Percentiles rank a stretch among this genome's conserved stretches.
Evolutionary conservation across 1,140 invertebrate species (phyloP).

Genomic region (Matsumurasca onukii): DNA sequence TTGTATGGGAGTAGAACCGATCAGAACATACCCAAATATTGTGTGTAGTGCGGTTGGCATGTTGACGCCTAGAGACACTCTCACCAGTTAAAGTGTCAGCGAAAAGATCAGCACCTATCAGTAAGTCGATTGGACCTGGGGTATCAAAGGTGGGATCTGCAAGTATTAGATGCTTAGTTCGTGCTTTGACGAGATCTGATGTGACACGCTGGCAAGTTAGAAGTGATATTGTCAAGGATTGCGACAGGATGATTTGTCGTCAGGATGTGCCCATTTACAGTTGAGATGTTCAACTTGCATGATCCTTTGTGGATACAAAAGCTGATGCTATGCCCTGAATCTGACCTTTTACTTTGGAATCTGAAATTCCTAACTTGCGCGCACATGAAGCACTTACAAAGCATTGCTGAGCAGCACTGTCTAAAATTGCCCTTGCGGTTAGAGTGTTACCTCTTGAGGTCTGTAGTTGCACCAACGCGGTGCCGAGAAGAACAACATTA

Average conservation of each 20-base stretch:
- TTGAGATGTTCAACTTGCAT: background rate
- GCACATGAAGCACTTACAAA: too few species aligned
- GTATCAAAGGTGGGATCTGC: constrained; percentile 1
- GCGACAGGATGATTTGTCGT: background rate
- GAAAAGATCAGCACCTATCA: background rate
- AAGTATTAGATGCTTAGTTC: background rate
- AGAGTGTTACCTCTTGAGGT: too few species aligned
- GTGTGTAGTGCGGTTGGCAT: background rate
- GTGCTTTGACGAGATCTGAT: background rate
- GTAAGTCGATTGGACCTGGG: background rate
- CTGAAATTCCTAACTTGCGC: too few species aligned
- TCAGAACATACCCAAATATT: background rate
- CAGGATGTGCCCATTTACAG: background rate
- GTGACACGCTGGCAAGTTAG: background rate
- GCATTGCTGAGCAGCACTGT: too few species aligned
- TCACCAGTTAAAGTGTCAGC: background rate
- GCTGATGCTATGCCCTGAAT: too few species aligned
- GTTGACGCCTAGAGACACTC: background rate
- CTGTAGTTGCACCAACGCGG: too few species aligned
- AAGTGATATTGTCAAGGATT: background rate
- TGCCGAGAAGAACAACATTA: too few species aligned
- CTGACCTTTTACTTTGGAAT: too few species aligned
- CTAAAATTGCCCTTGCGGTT: too few species aligned
- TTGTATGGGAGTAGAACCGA: background rate
- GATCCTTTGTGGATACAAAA: background rate